phyloP scores from a whole-genome alignment of 30 jellyfish, hydroid and myxozoan genomes.

The Pelagia noctiluca region DNA sequence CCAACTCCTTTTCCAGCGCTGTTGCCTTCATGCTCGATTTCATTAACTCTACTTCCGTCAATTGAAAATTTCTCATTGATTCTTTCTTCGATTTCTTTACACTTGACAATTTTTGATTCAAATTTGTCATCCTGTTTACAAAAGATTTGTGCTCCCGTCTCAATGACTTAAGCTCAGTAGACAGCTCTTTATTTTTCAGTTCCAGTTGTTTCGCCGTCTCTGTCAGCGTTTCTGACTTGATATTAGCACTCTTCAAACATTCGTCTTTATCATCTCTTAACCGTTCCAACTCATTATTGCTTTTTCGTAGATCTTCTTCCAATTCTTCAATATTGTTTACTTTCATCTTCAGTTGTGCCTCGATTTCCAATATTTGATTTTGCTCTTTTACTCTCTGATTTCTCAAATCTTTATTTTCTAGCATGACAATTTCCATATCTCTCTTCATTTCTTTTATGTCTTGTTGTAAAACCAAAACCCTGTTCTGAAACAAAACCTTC shows the following conservation, averaged over 20 bases:
- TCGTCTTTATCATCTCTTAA: background rate
- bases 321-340: background rate
- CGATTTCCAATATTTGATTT: background rate
- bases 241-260: background rate
- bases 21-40: background rate
- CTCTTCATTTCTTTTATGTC: background rate
- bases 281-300: background rate
- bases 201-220: background rate
- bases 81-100: background rate
- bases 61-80: background rate
- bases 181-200: background rate
- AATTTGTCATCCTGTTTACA: background rate
- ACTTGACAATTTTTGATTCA: background rate
- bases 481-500: background rate
- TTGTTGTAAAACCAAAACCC: background rate
- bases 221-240: background rate
- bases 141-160: background rate
- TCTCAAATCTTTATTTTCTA: background rate
- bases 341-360: background rate
- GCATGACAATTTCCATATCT: background rate
- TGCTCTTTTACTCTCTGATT: background rate
- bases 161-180: background rate
- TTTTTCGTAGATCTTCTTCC: background rate
- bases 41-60: background rate
- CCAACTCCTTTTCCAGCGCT: background rate